Evolutionary conservation across 2,797 vertebrate species (phyloP).

Genomic region (Champsocephalus esox): DNA sequence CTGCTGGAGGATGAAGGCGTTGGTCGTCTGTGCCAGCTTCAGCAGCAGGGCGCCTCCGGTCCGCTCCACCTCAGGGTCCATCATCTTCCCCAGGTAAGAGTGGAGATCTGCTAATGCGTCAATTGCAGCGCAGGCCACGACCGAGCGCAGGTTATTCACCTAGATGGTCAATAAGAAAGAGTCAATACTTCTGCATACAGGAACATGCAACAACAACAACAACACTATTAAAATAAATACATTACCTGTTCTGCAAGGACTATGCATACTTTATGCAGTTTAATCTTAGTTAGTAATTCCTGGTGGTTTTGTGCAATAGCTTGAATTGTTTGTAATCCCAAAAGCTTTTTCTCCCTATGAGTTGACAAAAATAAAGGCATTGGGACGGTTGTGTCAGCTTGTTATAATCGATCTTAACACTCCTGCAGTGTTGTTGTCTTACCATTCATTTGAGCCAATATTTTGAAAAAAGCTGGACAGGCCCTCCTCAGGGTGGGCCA

Average conservation of each 20-base stretch:
- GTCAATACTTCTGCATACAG: background rate
- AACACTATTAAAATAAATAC: background rate
- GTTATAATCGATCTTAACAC: background rate
- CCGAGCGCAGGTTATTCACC: conserved; percentile 86
- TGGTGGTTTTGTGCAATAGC: conserved; percentile 82
- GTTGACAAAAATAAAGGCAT: background rate
- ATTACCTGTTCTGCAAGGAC: conserved; percentile 84
- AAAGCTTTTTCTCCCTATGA: conserved; percentile 86
- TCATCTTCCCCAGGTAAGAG: background rate
- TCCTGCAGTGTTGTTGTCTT: conserved; percentile 17
- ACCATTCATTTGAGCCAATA: conserved; percentile 84
- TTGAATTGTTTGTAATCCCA: conserved; percentile 81
- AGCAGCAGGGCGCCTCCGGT: conserved; percentile 6
- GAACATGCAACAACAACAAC: background rate
- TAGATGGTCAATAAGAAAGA: conserved; percentile 43
- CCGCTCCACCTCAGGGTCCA: background rate
- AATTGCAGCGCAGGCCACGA: conserved; percentile 84
- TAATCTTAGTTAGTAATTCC: conserved; percentile 69
- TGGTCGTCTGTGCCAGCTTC: background rate
- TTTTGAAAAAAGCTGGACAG: conserved; percentile 74
- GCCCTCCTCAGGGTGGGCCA: conserved; percentile 74
- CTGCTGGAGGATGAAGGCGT: background rate
- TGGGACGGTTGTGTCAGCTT: no score
- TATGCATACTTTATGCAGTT: conserved; percentile 83
- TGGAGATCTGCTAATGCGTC: conserved; percentile 63